Evolutionary conservation across 1,140 invertebrate species (phyloP).

Genomic region (Zophobas morio): DNA sequence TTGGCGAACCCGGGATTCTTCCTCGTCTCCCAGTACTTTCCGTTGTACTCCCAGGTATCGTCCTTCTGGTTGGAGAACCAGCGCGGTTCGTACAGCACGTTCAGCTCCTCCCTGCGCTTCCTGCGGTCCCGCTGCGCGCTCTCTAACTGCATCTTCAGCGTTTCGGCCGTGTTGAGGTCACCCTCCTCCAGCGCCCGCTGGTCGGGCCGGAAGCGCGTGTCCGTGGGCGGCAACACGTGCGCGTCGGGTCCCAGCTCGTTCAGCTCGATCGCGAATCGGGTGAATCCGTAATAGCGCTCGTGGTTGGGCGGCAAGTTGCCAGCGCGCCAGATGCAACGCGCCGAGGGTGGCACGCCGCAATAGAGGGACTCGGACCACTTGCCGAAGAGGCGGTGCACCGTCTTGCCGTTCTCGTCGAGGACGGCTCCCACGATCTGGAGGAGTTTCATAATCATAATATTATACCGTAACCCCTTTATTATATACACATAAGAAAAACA

Average conservation of each 20-base stretch:
- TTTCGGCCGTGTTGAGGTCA: conserved; percentile 80
- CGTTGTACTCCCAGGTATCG: conserved; percentile 76
- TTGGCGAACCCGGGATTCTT: conserved; percentile 75
- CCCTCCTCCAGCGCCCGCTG: conserved; percentile 83
- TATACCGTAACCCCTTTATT: no score
- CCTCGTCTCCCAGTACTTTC: conserved; percentile 73
- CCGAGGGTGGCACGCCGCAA: conserved; percentile 80
- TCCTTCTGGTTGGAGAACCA: conserved; percentile 75
- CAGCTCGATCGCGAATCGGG: conserved; percentile 87
- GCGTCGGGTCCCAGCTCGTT: conserved; percentile 83
- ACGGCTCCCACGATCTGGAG: conserved; percentile 77
- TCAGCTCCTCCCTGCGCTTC: conserved; percentile 74
- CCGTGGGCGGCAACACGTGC: conserved; percentile 79
- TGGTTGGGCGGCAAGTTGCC: conserved; percentile 86
- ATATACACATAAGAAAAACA: no score
- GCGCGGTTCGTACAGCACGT: conserved; percentile 69
- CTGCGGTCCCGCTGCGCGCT: conserved; percentile 78
- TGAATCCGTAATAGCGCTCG: conserved; percentile 89
- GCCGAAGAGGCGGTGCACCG: conserved; percentile 79
- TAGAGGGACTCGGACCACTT: conserved; percentile 89
- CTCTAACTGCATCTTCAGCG: conserved; percentile 79
- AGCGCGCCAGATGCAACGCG: conserved; percentile 83
- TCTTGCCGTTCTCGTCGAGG: conserved; percentile 72
- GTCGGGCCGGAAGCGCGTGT: conserved; percentile 76
- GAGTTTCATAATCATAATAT: not conserved